Conservation (phyloP, 1,140 invertebrate species). For the Sesamia nonagrioides region DNA sequence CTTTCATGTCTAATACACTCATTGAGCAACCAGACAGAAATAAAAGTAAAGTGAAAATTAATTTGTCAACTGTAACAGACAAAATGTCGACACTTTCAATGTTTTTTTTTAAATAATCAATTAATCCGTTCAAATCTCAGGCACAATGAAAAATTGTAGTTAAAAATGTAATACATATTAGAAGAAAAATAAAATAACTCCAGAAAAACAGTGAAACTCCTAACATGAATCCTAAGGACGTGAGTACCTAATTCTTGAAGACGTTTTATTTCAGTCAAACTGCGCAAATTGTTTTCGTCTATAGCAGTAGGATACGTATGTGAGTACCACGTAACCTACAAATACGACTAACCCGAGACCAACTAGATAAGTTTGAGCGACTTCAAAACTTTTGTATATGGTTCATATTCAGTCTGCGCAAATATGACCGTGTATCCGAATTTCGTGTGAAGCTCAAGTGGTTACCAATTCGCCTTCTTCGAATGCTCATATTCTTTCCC, state of each 20-base stretch:
- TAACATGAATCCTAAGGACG: slow-evolving; percentile 17
- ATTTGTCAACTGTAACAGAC: background rate
- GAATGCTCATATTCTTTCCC: no score
- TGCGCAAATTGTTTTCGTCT: no score
- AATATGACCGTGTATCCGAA: no score
- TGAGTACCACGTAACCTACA: no score
- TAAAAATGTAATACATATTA: background rate
- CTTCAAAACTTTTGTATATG: no score
- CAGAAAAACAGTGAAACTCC: background rate
- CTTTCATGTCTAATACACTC: background rate
- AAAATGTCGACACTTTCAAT: background rate
- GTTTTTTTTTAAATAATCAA: background rate
- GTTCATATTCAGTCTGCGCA: no score
- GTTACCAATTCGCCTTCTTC: no score
- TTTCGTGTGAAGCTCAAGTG: no score
- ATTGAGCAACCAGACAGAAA: background rate
- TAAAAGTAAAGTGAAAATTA: background rate
- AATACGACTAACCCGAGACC: no score
- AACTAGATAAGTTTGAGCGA: no score
- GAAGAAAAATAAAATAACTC: background rate
- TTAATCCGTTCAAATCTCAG: background rate
- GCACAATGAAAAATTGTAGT: background rate
- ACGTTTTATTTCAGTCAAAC: background rate
- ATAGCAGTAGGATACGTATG: no score
- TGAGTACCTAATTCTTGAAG: background rate